These are phyloP conservation scores for Diplazon laetatorius DNA, from an alignment of 2,888 invertebrate genomes.

Conservation along the genomic window DNA sequence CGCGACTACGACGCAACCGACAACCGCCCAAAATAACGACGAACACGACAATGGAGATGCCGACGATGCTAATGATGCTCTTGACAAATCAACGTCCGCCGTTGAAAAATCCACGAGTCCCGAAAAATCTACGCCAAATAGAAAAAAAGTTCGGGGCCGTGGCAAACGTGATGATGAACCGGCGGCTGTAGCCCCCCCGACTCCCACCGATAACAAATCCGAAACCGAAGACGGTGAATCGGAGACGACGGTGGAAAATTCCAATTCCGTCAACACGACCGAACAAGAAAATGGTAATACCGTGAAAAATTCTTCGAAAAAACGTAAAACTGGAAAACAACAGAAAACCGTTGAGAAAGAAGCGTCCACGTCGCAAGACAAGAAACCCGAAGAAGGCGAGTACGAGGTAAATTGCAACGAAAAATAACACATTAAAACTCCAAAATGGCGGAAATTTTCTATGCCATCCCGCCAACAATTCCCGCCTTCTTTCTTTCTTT, in stretches of 20 bases:
- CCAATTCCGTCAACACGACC: too few species aligned
- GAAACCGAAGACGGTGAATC: conserved; percentile 70
- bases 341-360: conserved; percentile 45
- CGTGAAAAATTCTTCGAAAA: conserved; percentile 68
- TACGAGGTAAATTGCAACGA: conserved; percentile 84
- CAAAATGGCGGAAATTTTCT: conserved; percentile 4
- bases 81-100: conserved; percentile 4
- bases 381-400: conserved; percentile 82
- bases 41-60: conserved; percentile 32
- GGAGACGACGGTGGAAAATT: conserved; percentile 53
- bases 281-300: conserved; percentile 74
- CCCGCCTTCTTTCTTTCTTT: conserved; percentile 9
- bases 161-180: background rate
- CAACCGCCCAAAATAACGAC: conserved; percentile 40
- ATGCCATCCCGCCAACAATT: conserved; percentile 39
- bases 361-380: conserved; percentile 77
- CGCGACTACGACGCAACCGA: conserved; percentile 32
- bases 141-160: conserved; percentile 8
- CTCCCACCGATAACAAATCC: conserved; percentile 69
- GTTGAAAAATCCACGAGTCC: conserved; percentile 62
- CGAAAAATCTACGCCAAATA: conserved; percentile 71
- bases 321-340: conserved; percentile 74
- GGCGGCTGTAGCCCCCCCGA: background rate
- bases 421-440: too few species aligned
- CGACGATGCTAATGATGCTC: conserved; percentile 53